These are phyloP conservation scores for Arctocebus calabarensis DNA, from an alignment of 2,797 vertebrate species.

Conservation along the genomic window DNA sequence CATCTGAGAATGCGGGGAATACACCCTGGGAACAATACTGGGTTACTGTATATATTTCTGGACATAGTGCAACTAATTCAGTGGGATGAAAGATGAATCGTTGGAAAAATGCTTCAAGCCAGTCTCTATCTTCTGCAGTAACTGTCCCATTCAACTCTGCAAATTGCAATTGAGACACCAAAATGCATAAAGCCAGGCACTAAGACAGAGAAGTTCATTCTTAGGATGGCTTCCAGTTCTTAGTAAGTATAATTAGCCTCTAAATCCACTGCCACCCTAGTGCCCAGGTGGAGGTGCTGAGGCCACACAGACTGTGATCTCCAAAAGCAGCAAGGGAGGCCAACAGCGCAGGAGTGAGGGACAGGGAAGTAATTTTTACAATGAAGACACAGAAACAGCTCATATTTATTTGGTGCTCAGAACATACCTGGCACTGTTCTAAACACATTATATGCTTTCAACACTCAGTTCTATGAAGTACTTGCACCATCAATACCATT, in stretches of 20 bases:
- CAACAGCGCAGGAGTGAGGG: not conserved
- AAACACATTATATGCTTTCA: not conserved
- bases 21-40: accelerated
- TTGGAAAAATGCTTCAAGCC: not conserved
- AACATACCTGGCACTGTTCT: not conserved
- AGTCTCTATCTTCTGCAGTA: not conserved
- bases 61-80: accelerated
- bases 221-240: not conserved
- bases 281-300: not conserved
- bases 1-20: accelerated
- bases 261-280: not conserved
- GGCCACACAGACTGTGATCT: accelerated
- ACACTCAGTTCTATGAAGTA: not conserved
- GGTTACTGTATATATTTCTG: accelerated
- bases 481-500: not conserved
- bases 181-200: not conserved
- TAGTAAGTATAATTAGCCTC: accelerated
- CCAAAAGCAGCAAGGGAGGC: accelerated
- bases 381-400: not conserved
- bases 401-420: not conserved
- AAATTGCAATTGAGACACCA: not conserved
- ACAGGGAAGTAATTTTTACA: not conserved
- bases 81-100: not conserved
- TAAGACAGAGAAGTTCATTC: not conserved
- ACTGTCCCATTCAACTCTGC: not conserved